Evolutionary conservation across 2,888 invertebrate genomes (phyloP).

Genomic region (Lithodes maja): DNA sequence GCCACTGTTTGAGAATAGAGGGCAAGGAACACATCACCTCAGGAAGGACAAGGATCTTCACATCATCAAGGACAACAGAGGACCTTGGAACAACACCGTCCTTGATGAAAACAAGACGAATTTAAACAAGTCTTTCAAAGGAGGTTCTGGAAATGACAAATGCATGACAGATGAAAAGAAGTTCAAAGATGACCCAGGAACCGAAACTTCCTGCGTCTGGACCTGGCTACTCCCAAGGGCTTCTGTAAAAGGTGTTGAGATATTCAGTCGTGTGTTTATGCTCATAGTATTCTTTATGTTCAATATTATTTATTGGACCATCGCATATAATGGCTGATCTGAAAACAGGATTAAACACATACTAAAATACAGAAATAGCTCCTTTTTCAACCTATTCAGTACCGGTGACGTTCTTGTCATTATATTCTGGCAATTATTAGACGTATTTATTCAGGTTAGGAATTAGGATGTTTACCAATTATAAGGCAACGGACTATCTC

Average conservation of each 20-base stretch:
- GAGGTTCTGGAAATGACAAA: not conserved
- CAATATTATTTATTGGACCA: conserved; percentile 36
- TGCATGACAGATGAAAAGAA: not conserved
- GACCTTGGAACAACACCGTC: not conserved
- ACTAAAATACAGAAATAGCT: too few species aligned
- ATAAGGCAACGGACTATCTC: too few species aligned
- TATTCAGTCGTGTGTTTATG: too few species aligned
- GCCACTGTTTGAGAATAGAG: not conserved
- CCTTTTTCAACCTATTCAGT: too few species aligned
- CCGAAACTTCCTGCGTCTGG: not conserved
- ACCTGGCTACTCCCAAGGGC: not conserved
- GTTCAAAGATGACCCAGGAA: not conserved
- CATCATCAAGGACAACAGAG: not conserved
- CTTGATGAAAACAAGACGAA: not conserved
- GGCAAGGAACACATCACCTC: not conserved
- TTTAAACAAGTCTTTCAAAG: not conserved
- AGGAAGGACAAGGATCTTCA: not conserved
- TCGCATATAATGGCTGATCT: not conserved
- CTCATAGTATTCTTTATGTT: not conserved
- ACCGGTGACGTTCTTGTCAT: too few species aligned
- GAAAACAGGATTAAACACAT: too few species aligned
- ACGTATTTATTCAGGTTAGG: too few species aligned
- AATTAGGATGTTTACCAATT: too few species aligned
- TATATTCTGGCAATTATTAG: too few species aligned
- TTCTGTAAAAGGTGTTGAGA: not conserved